Conservation (phyloP, 2,113 vertebrate species). For the Strix uralensis region DNA sequence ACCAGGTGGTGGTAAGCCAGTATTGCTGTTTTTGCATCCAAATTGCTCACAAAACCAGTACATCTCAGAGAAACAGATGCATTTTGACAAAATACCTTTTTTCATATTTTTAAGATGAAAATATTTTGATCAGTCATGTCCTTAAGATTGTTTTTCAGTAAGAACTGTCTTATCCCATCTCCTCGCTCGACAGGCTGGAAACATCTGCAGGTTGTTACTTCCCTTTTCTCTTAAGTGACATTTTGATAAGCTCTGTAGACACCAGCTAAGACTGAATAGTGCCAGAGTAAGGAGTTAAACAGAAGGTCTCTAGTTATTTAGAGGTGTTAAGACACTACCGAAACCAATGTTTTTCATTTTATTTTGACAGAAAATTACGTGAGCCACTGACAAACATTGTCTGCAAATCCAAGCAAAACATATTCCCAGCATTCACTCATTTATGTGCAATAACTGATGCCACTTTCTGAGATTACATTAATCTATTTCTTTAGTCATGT, state of each 20-base stretch:
- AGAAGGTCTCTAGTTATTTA: neutral
- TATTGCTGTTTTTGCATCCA: neutral
- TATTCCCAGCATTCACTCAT: neutral
- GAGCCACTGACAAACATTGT: neutral
- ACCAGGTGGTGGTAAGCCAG: neutral
- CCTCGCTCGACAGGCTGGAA: neutral
- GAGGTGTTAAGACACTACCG: neutral
- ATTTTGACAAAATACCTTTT: neutral
- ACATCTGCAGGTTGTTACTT: neutral
- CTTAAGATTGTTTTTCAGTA: neutral
- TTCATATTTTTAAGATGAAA: neutral
- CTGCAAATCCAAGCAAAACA: neutral
- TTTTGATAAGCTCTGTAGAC: neutral
- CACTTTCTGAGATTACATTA: neutral
- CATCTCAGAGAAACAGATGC: neutral
- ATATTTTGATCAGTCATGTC: neutral
- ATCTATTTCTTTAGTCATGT: neutral
- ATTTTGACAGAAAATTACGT: neutral
- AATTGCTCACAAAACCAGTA: neutral
- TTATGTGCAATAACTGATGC: neutral
- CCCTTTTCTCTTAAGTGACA: neutral
- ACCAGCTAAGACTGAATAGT: neutral
- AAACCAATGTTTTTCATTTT: neutral
- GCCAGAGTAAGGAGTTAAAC: neutral
- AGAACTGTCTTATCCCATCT: neutral